Percentiles rank a stretch among this genome's conserved stretches.
These are phyloP conservation scores for Crotalus viridis DNA, from an alignment of 2,113 vertebrate species.

Conservation along the genomic window DNA sequence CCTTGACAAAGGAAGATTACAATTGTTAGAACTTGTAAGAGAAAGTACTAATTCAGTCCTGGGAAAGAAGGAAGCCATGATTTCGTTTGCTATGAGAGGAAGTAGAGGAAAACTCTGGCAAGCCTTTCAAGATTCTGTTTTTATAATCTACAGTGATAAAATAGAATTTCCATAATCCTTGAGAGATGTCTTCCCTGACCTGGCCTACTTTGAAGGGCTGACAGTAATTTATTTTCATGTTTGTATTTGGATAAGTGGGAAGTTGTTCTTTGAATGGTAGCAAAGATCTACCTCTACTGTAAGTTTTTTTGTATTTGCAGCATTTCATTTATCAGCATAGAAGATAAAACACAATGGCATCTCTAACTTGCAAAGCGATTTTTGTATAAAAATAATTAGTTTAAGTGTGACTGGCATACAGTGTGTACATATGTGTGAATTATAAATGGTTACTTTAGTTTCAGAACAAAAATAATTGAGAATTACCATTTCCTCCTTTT, in stretches of 20 bases:
- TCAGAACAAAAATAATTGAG: not conserved
- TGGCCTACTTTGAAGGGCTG: not conserved
- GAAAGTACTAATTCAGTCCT: not conserved
- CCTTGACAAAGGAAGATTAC: not conserved
- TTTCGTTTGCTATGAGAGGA: not conserved
- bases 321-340: not conserved
- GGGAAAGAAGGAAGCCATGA: not conserved
- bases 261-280: not conserved
- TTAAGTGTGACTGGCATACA: not conserved
- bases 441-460: conserved; percentile 14
- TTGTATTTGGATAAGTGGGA: conserved; percentile 1
- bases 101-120: not conserved
- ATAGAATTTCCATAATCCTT: not conserved
- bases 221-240: not conserved
- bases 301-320: not conserved
- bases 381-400: conserved; percentile 8
- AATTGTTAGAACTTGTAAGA: not conserved
- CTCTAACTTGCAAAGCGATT: not conserved
- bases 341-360: conserved; percentile 24
- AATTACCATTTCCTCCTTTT: not conserved
- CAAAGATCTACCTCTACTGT: not conserved
- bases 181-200: not conserved
- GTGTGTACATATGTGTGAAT: not conserved
- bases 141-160: not conserved
- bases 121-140: not conserved